Conservation (phyloP, 2,888 invertebrate species). For the Urechis unicinctus region DNA sequence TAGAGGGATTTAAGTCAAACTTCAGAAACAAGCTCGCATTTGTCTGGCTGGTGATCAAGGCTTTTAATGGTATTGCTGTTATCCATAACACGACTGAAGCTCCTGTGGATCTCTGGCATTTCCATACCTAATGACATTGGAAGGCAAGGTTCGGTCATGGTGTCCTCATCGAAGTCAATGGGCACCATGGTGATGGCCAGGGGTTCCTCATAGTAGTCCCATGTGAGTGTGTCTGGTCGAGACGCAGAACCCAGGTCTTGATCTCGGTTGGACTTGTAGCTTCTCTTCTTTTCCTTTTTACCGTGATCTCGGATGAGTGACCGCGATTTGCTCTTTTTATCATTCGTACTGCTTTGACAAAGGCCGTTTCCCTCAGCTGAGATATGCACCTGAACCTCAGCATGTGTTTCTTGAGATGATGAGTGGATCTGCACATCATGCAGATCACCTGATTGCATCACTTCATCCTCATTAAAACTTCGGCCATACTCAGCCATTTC, state of each 20-base stretch:
- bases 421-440: background rate
- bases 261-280: background rate
- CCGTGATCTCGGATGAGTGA: too few species aligned
- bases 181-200: background rate
- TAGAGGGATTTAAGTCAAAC: too few species aligned
- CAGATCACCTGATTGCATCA: background rate
- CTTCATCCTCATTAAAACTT: too few species aligned
- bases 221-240: background rate
- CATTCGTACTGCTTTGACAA: too few species aligned
- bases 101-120: background rate
- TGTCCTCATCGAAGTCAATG: background rate
- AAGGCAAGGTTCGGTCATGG: background rate
- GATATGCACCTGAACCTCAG: background rate
- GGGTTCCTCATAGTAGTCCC: background rate
- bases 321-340: background rate
- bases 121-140: conserved; percentile 1
- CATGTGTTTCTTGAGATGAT: background rate
- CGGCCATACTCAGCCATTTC: too few species aligned
- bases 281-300: background rate
- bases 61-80: too few species aligned
- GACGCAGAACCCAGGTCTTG: background rate
- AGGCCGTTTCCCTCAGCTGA: background rate
- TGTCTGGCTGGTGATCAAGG: too few species aligned
- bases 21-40: too few species aligned
- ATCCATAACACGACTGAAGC: background rate